A percentile compares a stretch with the other conserved stretches of the same genome.
Conservation (phyloP, 2,888 invertebrate species). For the Empis stercorea region DNA sequence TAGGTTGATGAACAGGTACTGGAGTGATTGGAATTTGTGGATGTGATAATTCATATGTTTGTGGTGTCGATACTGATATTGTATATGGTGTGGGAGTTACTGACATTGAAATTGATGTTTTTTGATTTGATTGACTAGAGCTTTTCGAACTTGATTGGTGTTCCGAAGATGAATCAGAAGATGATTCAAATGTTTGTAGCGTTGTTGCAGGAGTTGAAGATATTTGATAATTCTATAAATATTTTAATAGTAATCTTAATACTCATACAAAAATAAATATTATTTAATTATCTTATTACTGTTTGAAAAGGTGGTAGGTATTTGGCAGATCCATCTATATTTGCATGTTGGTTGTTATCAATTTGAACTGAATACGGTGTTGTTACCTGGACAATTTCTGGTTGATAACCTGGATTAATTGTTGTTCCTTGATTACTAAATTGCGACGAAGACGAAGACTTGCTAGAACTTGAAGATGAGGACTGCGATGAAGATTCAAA, state of each 20-base stretch:
- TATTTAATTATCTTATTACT: background rate
- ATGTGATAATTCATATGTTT: background rate
- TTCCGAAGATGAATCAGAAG: too few relatives aligned
- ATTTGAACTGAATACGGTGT: background rate
- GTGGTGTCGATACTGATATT: background rate
- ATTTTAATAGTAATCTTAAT: too few relatives aligned
- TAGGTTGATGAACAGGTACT: background rate
- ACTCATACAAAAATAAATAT: too few relatives aligned
- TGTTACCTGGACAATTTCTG: background rate
- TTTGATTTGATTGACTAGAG: too few relatives aligned
- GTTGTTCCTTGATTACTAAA: background rate
- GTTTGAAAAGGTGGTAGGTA: background rate
- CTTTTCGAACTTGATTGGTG: too few relatives aligned
- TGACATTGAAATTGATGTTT: background rate
- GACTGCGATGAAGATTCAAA: background rate
- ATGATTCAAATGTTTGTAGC: too few relatives aligned
- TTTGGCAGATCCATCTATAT: background rate
- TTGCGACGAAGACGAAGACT: too few relatives aligned
- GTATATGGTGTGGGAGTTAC: background rate
- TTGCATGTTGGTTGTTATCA: background rate
- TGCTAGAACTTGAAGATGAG: background rate
- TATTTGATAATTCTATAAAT: too few relatives aligned
- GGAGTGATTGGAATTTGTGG: background rate
- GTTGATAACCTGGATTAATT: background rate
- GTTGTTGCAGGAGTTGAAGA: too few relatives aligned